Percentiles rank a stretch among this genome's conserved stretches.
Evolutionary conservation across 64 coral and sea anemone species (phyloP).

Genomic region (Stichodactyla helianthus): DNA sequence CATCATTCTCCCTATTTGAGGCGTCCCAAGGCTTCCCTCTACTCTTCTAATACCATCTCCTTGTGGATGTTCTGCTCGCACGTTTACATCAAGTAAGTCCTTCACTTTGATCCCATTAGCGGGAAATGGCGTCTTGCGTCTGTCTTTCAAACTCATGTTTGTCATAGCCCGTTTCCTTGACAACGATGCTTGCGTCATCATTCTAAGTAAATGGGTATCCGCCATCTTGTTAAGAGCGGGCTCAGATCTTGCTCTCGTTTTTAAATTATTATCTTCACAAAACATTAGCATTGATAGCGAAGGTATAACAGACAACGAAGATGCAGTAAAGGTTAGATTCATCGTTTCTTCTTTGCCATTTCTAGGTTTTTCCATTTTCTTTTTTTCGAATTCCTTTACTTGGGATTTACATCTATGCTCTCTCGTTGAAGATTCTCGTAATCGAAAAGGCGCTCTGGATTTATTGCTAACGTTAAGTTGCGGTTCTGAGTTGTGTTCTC

Average conservation of each 20-base stretch:
- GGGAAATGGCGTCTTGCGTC: neutral
- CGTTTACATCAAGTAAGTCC: neutral
- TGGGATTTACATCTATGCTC: neutral
- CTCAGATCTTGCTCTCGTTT: neutral
- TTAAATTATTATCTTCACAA: neutral
- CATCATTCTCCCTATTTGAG: neutral
- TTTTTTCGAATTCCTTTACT: neutral
- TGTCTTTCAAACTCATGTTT: neutral
- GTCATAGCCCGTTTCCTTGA: neutral
- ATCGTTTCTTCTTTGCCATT: too few relatives aligned
- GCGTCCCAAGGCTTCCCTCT: neutral
- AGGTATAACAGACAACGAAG: too few relatives aligned
- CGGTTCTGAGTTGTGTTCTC: neutral
- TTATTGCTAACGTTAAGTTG: neutral
- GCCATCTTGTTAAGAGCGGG: neutral
- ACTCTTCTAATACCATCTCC: neutral
- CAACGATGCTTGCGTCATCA: neutral
- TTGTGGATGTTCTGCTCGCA: neutral
- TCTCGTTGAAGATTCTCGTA: neutral
- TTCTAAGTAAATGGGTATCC: neutral
- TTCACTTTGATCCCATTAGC: neutral
- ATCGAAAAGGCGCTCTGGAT: neutral
- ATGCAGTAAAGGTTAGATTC: too few relatives aligned
- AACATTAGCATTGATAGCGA: neutral
- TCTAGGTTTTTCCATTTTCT: neutral